A percentile compares a stretch with the other conserved stretches of the same genome.
These are phyloP conservation scores for Diachasmimorpha longicaudata DNA, from an alignment of 1,140 invertebrate species.

Conservation along the genomic window DNA sequence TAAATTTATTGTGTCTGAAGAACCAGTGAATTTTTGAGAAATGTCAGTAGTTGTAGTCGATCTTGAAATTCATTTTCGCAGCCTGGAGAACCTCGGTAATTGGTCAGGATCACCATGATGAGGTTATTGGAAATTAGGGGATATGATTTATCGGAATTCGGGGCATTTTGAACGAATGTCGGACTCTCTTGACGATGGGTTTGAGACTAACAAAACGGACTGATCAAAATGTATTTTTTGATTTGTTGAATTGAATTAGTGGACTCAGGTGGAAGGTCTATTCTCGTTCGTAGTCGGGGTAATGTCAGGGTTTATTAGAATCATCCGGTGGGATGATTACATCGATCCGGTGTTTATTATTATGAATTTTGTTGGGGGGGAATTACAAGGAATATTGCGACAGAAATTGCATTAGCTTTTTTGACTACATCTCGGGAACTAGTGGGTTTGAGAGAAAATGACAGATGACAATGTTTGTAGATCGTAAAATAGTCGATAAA, in stretches of 20 bases:
- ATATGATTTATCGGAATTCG: too few relatives aligned
- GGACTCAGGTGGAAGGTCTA: neutral
- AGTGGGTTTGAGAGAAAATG: neutral
- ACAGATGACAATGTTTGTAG: neutral
- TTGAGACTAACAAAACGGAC: too few relatives aligned
- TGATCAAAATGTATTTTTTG: neutral
- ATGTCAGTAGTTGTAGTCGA: too few relatives aligned
- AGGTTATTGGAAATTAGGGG: neutral
- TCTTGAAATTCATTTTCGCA: too few relatives aligned
- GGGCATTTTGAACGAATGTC: too few relatives aligned
- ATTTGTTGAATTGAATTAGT: neutral
- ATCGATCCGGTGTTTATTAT: neutral
- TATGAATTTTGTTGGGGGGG: neutral
- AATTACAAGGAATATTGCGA: too few relatives aligned
- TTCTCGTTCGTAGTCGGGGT: neutral
- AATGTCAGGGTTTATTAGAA: neutral
- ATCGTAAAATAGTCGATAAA: neutral
- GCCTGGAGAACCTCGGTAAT: too few relatives aligned
- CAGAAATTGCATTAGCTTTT: neutral
- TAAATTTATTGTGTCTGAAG: too few relatives aligned
- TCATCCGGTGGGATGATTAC: neutral
- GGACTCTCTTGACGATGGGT: too few relatives aligned
- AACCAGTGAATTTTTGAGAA: too few relatives aligned
- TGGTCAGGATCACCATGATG: slow-evolving; percentile 12
- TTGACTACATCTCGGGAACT: neutral